Evolutionary conservation across 92 coral and sea anemone species (phyloP).

Genomic region (Parazoanthus swiftii): DNA sequence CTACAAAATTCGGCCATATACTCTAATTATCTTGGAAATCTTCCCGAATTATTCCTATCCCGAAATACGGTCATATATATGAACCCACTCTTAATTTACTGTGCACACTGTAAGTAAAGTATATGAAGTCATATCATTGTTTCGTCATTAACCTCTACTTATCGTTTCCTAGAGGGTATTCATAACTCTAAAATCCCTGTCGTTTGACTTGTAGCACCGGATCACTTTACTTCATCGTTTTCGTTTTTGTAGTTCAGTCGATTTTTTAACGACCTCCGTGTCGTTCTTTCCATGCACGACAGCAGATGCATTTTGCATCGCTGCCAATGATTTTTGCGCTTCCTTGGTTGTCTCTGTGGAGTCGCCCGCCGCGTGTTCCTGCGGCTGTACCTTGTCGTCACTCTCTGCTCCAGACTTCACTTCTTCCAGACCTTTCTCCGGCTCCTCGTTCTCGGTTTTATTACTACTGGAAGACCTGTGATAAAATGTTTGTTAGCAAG

Average conservation of each 20-base stretch:
- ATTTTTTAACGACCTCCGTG: too few relatives aligned
- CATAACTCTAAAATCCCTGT: too few relatives aligned
- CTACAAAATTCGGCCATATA: too few relatives aligned
- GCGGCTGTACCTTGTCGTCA: not conserved
- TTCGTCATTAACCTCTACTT: not conserved
- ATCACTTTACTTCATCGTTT: too few relatives aligned
- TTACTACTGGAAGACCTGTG: constrained; percentile 1
- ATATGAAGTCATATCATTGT: too few relatives aligned
- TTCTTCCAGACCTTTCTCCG: not conserved
- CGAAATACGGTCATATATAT: not conserved
- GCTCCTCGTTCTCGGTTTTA: not conserved
- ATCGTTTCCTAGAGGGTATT: not conserved
- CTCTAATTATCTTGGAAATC: not conserved
- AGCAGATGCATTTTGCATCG: not conserved
- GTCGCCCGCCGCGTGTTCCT: not conserved
- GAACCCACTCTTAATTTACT: not conserved
- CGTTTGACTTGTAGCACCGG: not conserved
- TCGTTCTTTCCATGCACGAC: not conserved
- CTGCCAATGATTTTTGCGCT: not conserved
- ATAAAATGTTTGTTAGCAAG: not conserved
- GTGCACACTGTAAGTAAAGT: not conserved
- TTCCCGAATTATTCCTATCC: too few relatives aligned
- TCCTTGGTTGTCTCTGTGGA: not conserved
- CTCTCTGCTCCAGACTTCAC: not conserved
- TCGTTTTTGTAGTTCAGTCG: too few relatives aligned